Percentiles rank a stretch among this genome's conserved stretches.
phyloP scores from a whole-genome alignment of 2,888 invertebrate genomes.

The Helobdella robusta region DNA sequence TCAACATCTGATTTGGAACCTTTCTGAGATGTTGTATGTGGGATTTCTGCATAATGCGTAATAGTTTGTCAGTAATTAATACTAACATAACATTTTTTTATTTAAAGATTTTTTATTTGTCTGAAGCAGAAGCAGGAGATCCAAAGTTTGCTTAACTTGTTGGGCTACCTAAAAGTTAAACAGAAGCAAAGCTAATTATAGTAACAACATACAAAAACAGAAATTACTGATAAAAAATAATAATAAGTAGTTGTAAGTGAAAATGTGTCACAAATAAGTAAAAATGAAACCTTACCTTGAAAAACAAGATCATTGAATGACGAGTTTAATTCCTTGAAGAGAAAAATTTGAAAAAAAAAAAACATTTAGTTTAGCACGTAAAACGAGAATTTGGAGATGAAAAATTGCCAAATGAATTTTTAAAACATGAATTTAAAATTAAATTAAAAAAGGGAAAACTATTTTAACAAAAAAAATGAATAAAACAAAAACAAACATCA shows the following conservation, averaged over 20 bases:
- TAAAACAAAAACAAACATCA: neutral
- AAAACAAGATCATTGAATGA: constrained; percentile 24
- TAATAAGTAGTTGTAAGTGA: neutral
- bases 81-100: too few relatives aligned
- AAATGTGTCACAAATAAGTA: neutral
- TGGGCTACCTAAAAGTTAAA: neutral
- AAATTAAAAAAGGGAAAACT: neutral
- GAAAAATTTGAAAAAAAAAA: neutral
- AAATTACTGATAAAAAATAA: neutral
- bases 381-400: too few relatives aligned
- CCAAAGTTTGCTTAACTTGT: too few relatives aligned
- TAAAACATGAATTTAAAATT: too few relatives aligned
- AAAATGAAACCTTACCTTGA: constrained; percentile 25
- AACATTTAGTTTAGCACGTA: too few relatives aligned
- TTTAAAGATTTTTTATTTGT: too few relatives aligned
- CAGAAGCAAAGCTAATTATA: neutral
- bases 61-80: too few relatives aligned
- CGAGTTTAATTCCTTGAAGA: constrained; percentile 2
- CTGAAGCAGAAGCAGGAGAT: too few relatives aligned
- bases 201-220: neutral
- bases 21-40: too few relatives aligned
- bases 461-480: neutral
- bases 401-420: too few relatives aligned
- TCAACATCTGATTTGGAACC: constrained; percentile 25
- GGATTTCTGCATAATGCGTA: too few relatives aligned